Evolutionary conservation across 1,140 invertebrate genomes (phyloP).

Genomic region (Anoplolepis gracilipes): DNA sequence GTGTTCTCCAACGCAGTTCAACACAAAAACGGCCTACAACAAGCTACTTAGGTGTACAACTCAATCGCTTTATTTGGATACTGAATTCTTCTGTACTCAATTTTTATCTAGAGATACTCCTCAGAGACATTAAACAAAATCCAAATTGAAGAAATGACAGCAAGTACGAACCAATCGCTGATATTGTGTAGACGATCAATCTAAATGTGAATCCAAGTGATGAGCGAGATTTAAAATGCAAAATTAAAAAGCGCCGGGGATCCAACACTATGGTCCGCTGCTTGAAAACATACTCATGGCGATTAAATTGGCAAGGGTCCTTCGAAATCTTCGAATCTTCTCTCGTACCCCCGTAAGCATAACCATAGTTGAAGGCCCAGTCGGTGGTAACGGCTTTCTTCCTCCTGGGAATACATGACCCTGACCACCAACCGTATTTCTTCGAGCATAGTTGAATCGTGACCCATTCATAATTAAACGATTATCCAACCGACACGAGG

Average conservation of each 20-base stretch:
- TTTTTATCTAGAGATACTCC: neutral
- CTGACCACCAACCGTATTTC: neutral
- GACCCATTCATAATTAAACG: conserved; percentile 76
- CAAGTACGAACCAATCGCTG: neutral
- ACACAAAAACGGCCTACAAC: neutral
- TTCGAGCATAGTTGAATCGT: conserved; percentile 22
- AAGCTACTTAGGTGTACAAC: neutral
- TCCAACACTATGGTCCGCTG: neutral
- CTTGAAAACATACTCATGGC: neutral
- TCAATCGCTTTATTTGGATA: neutral
- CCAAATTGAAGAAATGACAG: neutral
- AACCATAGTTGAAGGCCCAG: too few species aligned
- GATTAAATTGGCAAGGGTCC: conserved; percentile 7
- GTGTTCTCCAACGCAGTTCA: neutral
- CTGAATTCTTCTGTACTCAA: neutral
- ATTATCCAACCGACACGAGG: conserved; percentile 61
- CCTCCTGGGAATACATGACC: neutral
- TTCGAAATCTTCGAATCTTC: conserved; percentile 12
- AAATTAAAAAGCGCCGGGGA: neutral
- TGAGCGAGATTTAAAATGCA: too few species aligned
- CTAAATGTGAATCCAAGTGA: neutral
- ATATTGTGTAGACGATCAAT: neutral
- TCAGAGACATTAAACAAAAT: neutral
- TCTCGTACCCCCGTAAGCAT: conserved; percentile 10
- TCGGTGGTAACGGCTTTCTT: too few species aligned